Conservation (phyloP, 2,797 vertebrate genomes). For the Sebastes alutus region DNA sequence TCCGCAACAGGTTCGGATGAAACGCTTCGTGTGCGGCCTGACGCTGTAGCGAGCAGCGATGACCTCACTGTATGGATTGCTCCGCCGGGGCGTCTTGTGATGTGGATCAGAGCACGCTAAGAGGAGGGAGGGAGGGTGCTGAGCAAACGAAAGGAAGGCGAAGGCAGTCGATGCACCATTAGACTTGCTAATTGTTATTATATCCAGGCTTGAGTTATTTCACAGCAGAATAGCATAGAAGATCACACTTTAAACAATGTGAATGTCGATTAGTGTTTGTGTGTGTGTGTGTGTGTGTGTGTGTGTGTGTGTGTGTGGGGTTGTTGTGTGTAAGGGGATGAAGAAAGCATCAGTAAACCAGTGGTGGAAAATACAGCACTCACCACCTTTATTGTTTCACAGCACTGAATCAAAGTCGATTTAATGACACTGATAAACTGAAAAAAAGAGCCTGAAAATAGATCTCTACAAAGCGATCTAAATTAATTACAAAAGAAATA, state of each 20-base stretch:
- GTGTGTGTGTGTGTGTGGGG: not conserved
- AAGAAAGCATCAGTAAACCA: not conserved
- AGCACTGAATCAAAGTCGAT: not conserved
- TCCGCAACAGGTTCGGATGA: constrained; percentile 53
- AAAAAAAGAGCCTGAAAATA: not conserved
- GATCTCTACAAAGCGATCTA: not conserved
- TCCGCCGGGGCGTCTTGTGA: constrained; percentile 1
- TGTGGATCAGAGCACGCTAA: constrained; percentile 4
- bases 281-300: not conserved
- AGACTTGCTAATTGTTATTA: constrained; percentile 62
- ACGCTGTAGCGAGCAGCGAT: not conserved
- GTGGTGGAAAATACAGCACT: not conserved
- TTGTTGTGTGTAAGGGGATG: not conserved
- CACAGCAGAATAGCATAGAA: not conserved
- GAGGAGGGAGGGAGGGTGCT: not conserved
- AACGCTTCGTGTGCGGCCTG: constrained; percentile 14
- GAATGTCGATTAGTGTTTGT: not conserved
- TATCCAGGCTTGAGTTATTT: constrained; percentile 11
- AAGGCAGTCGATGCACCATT: constrained; percentile 44
- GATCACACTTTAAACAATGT: not conserved
- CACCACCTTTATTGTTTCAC: not conserved
- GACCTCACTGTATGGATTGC: constrained; percentile 40
- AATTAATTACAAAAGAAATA: not conserved
- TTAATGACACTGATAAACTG: not conserved
- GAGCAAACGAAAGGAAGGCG: constrained; percentile 24